phyloP scores from a whole-genome alignment of 2,797 vertebrate genomes.

The Manis javanica region DNA sequence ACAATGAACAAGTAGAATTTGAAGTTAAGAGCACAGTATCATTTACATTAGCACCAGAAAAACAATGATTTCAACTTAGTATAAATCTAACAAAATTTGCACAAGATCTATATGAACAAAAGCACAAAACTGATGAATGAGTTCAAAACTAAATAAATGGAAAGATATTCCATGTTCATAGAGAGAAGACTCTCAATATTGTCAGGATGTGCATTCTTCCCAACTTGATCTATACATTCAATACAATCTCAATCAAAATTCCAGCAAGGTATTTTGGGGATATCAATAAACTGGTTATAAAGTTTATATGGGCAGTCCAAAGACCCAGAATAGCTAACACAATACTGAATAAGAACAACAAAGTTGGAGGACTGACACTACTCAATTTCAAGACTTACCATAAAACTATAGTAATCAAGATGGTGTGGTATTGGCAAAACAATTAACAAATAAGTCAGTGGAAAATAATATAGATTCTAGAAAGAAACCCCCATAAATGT shows the following conservation, averaged over 20 bases:
- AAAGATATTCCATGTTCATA: background rate
- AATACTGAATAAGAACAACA: background rate
- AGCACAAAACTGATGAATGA: background rate
- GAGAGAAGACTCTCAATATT: background rate
- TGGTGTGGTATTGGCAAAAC: background rate
- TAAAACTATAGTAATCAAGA: background rate
- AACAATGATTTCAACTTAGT: background rate
- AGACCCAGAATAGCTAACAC: background rate
- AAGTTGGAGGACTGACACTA: background rate
- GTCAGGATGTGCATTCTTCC: background rate
- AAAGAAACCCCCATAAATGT: background rate
- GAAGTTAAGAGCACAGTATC: background rate
- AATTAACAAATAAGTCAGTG: background rate
- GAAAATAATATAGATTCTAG: background rate
- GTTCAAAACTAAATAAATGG: background rate
- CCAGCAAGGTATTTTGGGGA: background rate
- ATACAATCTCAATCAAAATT: background rate
- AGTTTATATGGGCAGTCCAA: background rate
- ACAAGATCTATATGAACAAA: background rate
- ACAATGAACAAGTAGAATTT: background rate
- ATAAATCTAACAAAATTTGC: background rate
- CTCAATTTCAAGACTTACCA: background rate
- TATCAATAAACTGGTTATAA: background rate
- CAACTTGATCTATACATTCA: background rate
- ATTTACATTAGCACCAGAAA: background rate